Base-by-base conservation (phyloP, 2,888 invertebrate species). In the Lepidonotus clava region DNA sequence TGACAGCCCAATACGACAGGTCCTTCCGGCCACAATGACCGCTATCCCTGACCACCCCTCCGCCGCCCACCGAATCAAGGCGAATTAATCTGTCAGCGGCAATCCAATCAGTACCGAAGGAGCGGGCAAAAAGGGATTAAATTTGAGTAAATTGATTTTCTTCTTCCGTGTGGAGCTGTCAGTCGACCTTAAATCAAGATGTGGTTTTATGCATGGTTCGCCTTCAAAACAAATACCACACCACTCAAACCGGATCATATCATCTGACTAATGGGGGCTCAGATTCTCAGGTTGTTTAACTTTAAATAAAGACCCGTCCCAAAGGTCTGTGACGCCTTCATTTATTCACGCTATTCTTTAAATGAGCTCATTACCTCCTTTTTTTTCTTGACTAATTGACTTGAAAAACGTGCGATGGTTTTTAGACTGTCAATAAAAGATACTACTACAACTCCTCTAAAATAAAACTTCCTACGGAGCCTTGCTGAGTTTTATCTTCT, bases 211-310 rank as follows among this genome's bases (percentile, higher is more conserved):
- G 11, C 4, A 2, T 11, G n/a, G n/a, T n/a, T n/a, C n/a, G n/a
- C n/a, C n/a, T n/a, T n/a, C n/a, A n/a, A n/a, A n/a, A n/a, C n/a
- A n/a, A n/a, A n/a, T n/a, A n/a, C n/a, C n/a, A n/a, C n/a, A n/a
- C n/a, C n/a, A n/a, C n/a, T n/a, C n/a, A n/a, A n/a, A n/a, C 28
- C 53, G 61, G 61, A 61, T 61, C 61, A 32, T 32, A 61, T 61
- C 61, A 61, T 61, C 61, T 32, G n/a, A 8, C 24, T 28, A 61
- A 61, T 61, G 61, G 61, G 61, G 53, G 61, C 61, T 61, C 18
- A 61, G 28, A 61, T 61, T 61, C 24, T 4, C 61, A 24, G 14
- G 28, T 61, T 32, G 61, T 61, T 61, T 61, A 61, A 61, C 6
- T 11, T 46, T 11, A 6, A 46, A 46, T 11, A 46, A 46, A 46